Conservation (phyloP, 2,888 invertebrate species). For the Melinaea menophilus region DNA sequence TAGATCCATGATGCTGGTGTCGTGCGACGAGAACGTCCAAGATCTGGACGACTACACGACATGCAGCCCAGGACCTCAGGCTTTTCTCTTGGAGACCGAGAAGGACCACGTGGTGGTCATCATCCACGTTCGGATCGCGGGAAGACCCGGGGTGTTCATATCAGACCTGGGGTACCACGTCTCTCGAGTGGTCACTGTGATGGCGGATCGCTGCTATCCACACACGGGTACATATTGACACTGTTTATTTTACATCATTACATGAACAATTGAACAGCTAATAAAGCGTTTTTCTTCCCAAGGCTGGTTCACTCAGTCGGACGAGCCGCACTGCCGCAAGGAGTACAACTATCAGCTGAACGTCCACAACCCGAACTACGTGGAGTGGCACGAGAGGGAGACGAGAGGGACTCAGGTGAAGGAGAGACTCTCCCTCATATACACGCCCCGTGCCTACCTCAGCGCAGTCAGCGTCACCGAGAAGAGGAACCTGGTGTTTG, state of each 20-base stretch:
- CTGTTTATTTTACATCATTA: not conserved
- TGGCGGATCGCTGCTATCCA: conserved; percentile 92
- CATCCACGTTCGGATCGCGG: conserved; percentile 84
- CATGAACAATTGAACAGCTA: not conserved
- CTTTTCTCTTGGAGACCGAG: conserved; percentile 83
- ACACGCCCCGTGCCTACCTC: conserved; percentile 86
- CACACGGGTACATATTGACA: conserved; percentile 82
- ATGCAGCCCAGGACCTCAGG: conserved; percentile 78
- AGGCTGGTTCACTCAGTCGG: conserved; percentile 91
- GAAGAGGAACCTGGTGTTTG: conserved; percentile 91
- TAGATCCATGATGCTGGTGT: conserved; percentile 85
- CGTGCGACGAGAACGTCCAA: conserved; percentile 91
- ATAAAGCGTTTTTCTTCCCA: not conserved
- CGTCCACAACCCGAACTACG: conserved; percentile 82
- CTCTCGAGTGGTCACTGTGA: conserved; percentile 90
- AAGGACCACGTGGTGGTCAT: conserved; percentile 94
- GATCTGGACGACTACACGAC: conserved; percentile 80
- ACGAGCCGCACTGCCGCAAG: conserved; percentile 86
- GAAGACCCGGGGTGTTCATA: conserved; percentile 86
- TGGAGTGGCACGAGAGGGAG: conserved; percentile 91
- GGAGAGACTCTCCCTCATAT: conserved; percentile 85
- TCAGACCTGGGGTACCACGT: conserved; percentile 96
- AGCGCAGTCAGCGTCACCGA: conserved; percentile 92
- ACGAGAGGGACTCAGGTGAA: conserved; percentile 81
- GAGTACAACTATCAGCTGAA: conserved; percentile 90